These are phyloP conservation scores for Phymatocera aterrima DNA, from an alignment of 2,888 invertebrate species.

Conservation along the genomic window DNA sequence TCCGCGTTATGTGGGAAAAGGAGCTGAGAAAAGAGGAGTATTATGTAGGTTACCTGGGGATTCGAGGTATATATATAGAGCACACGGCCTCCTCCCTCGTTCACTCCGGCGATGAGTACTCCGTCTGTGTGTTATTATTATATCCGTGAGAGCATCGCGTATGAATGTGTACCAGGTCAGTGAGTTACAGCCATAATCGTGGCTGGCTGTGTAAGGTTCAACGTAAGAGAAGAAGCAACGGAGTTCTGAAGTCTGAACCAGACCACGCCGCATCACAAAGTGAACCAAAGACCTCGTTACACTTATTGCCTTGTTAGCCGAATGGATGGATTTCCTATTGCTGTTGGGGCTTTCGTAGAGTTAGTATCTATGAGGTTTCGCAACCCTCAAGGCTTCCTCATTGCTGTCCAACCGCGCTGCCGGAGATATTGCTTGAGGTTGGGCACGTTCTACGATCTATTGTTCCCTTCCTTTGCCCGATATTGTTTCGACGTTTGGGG, in stretches of 20 bases:
- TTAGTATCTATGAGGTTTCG: constrained; percentile 5
- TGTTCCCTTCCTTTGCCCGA: background rate
- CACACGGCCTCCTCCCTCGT: background rate
- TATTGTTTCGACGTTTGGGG: background rate
- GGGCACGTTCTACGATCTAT: background rate
- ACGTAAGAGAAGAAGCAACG: background rate
- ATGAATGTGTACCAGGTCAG: constrained; percentile 28
- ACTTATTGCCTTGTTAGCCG: constrained; percentile 29
- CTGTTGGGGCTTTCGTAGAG: background rate
- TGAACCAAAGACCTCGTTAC: constrained; percentile 31
- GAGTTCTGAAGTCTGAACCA: background rate
- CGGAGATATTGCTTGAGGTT: background rate
- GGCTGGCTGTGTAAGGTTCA: constrained; percentile 3
- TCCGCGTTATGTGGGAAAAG: background rate
- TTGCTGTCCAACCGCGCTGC: background rate
- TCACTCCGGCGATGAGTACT: background rate
- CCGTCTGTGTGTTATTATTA: background rate
- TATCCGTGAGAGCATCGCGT: background rate
- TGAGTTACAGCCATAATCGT: constrained; percentile 34
- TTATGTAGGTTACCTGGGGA: constrained; percentile 35
- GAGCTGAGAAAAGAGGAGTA: constrained; percentile 30
- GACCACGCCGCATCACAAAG: background rate
- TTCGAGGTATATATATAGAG: constrained; percentile 20
- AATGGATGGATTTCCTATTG: constrained; percentile 39
- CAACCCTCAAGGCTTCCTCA: background rate